Evolutionary conservation across 1,140 invertebrate genomes (phyloP), one percentile per base, ranked within the genome.

Genomic region (Drosophila nikananu): DNA sequence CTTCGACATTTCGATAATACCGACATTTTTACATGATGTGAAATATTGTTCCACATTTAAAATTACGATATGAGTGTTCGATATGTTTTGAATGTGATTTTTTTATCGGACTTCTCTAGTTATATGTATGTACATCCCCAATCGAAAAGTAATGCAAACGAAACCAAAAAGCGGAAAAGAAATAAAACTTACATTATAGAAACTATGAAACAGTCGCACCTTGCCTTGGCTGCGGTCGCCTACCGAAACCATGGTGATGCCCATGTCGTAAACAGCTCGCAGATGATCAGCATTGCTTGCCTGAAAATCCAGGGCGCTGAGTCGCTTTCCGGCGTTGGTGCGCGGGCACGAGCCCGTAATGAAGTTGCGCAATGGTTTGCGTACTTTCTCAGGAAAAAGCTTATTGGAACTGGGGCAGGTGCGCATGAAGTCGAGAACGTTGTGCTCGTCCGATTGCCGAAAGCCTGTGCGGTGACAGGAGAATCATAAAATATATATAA

Each of bases 201-300:
- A 96, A 60, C 96, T 97, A 91, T 99, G 98, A 17, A 98, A 95
- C 23, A 99, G 94, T 93, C 99, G 98, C 44, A 99, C 95, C 54
- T 97, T 94, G 44, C 98, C 98, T 89, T 87, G 83, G 63, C 81
- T 87, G 51, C 83, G 83, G 94, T 99, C 98, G 32, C 95, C 95
- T 86, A 98, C 94, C 1, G 97, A 97, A 57, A 98, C 94, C 68
- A 99, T 96, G 54, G 96, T 96, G 80, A 99, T 99, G 52, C 99
- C 99, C 98, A 99, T 99, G 92, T 98, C 95, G 74, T 96, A 95
- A 55, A 99, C 94, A 59, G 97, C 94, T 92, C 96, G 96, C 75
- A 99, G 93, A 94, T 99, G 98, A 49, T 98, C 96, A n/a, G 96
- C 94, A 94, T 99, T 99, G 76, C 95, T 96, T 55, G 97, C 96